phyloP scores from a whole-genome alignment of 1,140 invertebrate genomes.

The Drosophila sp. region DNA sequence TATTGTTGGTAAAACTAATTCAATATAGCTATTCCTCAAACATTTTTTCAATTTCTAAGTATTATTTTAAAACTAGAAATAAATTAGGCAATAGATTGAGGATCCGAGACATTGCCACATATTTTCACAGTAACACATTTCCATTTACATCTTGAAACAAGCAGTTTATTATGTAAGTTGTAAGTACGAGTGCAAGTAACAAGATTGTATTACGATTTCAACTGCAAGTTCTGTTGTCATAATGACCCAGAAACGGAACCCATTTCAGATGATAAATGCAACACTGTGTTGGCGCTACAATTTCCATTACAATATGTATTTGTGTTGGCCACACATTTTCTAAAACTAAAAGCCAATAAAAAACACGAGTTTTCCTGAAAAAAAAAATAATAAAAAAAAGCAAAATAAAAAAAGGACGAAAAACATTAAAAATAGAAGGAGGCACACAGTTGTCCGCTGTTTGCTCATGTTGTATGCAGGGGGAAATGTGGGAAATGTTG shows the following conservation, averaged over 20 bases:
- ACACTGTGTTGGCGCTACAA: constrained; percentile 57
- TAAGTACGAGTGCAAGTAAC: constrained; percentile 3
- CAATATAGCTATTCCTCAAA: no score
- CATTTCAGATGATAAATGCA: constrained; percentile 35
- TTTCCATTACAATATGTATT: constrained; percentile 71
- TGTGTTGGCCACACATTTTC: constrained; percentile 40
- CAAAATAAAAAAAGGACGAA: constrained; percentile 19
- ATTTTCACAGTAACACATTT: background rate
- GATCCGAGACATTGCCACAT: background rate
- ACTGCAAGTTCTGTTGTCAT: constrained; percentile 13
- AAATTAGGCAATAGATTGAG: no score
- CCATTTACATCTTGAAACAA: background rate
- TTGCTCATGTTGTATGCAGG: constrained; percentile 23
- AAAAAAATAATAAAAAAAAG: constrained; percentile 19
- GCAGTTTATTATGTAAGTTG: background rate
- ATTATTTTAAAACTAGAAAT: no score
- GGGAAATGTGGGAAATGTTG: background rate
- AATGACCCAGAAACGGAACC: constrained; percentile 36
- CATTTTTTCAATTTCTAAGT: no score
- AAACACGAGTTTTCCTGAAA: constrained; percentile 41
- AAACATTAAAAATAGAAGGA: constrained; percentile 33
- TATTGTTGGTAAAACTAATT: no score
- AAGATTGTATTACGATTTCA: constrained; percentile 13
- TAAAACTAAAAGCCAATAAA: constrained; percentile 72
- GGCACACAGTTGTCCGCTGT: constrained; percentile 13